Percentiles rank a stretch among this genome's conserved stretches.
Conservation (phyloP, 2,888 invertebrate genomes). For the Mimas tiliae region DNA sequence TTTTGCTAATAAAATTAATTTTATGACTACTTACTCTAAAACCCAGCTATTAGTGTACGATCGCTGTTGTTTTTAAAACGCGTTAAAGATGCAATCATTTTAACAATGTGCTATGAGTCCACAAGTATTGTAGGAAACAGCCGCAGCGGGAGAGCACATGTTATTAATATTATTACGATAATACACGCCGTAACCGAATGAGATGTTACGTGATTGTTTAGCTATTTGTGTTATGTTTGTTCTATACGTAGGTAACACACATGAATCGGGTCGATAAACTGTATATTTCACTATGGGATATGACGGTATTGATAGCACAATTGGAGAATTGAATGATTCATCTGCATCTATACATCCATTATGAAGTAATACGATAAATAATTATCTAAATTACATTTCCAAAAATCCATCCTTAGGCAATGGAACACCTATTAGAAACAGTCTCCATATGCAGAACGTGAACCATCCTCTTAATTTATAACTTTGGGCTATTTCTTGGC, state of each 20-base stretch:
- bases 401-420: background rate
- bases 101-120: slow-evolving; percentile 26
- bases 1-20: slow-evolving; percentile 31
- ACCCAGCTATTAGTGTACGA: slow-evolving; percentile 28
- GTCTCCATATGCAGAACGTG: slow-evolving; percentile 1
- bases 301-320: background rate
- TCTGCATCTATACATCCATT: background rate
- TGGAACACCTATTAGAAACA: background rate
- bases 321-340: background rate
- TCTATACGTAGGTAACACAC: slow-evolving; percentile 19
- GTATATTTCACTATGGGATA: background rate
- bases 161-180: slow-evolving; percentile 51
- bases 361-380: too few species aligned
- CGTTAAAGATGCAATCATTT: slow-evolving; percentile 29
- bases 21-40: slow-evolving; percentile 30
- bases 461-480: slow-evolving; percentile 17
- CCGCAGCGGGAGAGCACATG: slow-evolving; percentile 57
- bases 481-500: slow-evolving; percentile 5
- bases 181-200: slow-evolving; percentile 35
- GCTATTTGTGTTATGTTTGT: slow-evolving; percentile 27
- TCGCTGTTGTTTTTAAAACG: slow-evolving; percentile 23
- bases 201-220: slow-evolving; percentile 31
- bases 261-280: slow-evolving; percentile 22
- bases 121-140: slow-evolving; percentile 26
- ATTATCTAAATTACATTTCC: background rate